phyloP scores from a whole-genome alignment of 2,888 invertebrate genomes.

The Holacanthella duospinosa region DNA sequence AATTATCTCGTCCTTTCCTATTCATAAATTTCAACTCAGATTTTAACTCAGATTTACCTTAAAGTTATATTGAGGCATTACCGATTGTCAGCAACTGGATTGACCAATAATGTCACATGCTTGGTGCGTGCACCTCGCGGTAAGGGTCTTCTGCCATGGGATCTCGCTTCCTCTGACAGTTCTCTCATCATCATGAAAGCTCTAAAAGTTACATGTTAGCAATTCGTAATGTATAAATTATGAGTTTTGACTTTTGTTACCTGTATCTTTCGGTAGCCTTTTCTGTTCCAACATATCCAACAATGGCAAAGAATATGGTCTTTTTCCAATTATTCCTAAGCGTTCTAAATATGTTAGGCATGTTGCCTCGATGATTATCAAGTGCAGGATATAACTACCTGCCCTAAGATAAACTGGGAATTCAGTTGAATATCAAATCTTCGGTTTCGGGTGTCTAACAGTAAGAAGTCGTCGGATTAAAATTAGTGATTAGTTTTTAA shows the following conservation, averaged over 20 bases:
- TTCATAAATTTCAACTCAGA: too few species aligned
- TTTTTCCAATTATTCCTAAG: conserved; percentile 84
- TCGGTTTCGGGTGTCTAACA: too few species aligned
- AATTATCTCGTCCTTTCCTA: conserved; percentile 52
- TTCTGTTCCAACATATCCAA: conserved; percentile 58
- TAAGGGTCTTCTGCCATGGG: conserved; percentile 57
- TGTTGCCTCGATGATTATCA: not conserved
- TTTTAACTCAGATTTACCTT: not conserved
- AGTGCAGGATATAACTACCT: too few species aligned
- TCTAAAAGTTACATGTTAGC: conserved; percentile 47
- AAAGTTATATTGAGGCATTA: too few species aligned
- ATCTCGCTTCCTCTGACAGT: conserved; percentile 65
- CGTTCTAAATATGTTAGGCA: conserved; percentile 51
- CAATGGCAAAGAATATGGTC: conserved; percentile 57
- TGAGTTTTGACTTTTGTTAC: conserved; percentile 51
- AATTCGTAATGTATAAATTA: not conserved
- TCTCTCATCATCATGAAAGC: conserved; percentile 64
- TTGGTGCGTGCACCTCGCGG: conserved; percentile 54
- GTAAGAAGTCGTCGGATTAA: too few species aligned
- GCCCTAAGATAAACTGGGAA: too few species aligned
- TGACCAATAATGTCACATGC: conserved; percentile 73
- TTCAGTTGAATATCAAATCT: too few species aligned
- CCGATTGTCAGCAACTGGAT: conserved; percentile 79
- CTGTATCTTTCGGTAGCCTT: conserved; percentile 60
- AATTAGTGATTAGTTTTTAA: too few species aligned